A percentile compares a stretch with the other conserved stretches of the same genome.
Conservation (phyloP, 2,113 vertebrate species). For the Pseudonaja textilis region DNA sequence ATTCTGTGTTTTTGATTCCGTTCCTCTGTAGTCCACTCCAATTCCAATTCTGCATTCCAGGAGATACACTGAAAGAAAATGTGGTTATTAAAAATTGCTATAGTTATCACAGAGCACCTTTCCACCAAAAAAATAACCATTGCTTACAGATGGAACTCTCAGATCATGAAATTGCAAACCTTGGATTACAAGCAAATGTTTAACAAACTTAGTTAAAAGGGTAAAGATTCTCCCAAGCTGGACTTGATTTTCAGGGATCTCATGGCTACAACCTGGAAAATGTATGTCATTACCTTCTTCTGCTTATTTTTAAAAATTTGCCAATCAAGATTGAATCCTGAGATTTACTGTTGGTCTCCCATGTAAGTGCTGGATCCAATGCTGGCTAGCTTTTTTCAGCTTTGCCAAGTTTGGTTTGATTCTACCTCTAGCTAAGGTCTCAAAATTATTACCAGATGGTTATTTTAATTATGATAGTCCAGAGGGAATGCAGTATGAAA, state of each 20-base stretch:
- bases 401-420: background rate
- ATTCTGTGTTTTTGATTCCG: conserved; percentile 66
- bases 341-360: background rate
- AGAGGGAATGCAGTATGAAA: background rate
- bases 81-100: background rate
- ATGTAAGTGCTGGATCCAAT: background rate
- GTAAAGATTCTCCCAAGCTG: background rate
- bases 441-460: background rate
- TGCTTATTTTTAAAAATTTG: background rate
- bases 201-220: background rate
- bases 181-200: background rate
- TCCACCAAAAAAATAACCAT: background rate
- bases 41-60: conserved; percentile 70
- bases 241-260: background rate
- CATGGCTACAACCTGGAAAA: background rate
- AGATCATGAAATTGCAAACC: background rate
- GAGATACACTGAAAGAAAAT: conserved; percentile 65
- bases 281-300: background rate
- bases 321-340: background rate
- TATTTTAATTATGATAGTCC: background rate
- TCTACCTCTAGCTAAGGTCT: background rate
- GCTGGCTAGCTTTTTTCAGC: background rate
- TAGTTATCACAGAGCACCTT: background rate
- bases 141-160: background rate
- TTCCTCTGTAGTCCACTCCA: conserved; percentile 72